phyloP scores from a whole-genome alignment of 1,140 invertebrate genomes.

The Dinothrombium tinctorium region DNA sequence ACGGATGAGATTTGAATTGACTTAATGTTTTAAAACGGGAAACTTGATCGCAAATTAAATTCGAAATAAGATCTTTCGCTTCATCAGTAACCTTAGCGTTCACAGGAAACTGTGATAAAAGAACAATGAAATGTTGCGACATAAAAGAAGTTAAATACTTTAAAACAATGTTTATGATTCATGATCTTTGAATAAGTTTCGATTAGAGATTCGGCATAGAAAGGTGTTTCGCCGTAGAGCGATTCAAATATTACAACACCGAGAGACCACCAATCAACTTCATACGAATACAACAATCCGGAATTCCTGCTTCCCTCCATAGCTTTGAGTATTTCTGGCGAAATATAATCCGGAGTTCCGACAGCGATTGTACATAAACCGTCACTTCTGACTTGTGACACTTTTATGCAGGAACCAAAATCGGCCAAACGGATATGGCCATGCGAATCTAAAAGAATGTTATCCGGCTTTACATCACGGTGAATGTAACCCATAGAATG shows the following conservation, averaged over 20 bases:
- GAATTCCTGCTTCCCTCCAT: conserved; percentile 21
- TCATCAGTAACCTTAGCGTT: conserved; percentile 53
- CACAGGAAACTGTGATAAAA: conserved; percentile 9
- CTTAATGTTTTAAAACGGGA: conserved; percentile 76
- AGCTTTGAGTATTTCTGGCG: conserved; percentile 63
- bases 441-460: conserved; percentile 86
- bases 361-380: conserved; percentile 41
- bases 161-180: conserved; percentile 64
- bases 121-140: neutral
- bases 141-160: neutral
- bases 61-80: conserved; percentile 82
- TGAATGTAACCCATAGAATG: conserved; percentile 90
- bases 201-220: conserved; percentile 95
- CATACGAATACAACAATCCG: conserved; percentile 23
- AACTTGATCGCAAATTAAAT: conserved; percentile 79
- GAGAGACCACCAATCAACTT: conserved; percentile 97
- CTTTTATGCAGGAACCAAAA: conserved; percentile 85
- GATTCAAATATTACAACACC: conserved; percentile 99
- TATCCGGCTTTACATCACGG: conserved; percentile 95
- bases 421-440: conserved; percentile 97
- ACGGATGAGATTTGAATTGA: conserved; percentile 89
- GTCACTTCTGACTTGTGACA: conserved; percentile 21
- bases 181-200: conserved; percentile 99
- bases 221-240: conserved; percentile 94
- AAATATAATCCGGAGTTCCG: conserved; percentile 98